phyloP scores from a whole-genome alignment of 2,113 vertebrate species.

The Piprites chloris region DNA sequence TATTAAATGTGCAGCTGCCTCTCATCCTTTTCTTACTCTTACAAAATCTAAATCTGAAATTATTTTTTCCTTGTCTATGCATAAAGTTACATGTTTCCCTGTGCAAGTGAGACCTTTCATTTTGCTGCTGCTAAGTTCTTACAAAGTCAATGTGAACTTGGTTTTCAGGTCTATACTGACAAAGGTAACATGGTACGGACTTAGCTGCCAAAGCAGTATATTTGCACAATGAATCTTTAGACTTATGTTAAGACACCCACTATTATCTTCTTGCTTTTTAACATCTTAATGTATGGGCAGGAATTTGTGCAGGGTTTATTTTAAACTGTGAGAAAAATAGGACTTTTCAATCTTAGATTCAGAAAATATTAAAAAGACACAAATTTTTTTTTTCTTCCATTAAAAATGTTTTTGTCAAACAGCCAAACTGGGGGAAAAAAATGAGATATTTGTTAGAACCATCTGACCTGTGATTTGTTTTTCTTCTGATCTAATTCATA shows the following conservation, averaged over 20 bases:
- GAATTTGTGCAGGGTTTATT: background rate
- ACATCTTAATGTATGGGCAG: background rate
- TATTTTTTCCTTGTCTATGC: background rate
- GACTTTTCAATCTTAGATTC: background rate
- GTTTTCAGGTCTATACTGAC: background rate
- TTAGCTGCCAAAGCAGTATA: background rate
- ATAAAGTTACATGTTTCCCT: background rate
- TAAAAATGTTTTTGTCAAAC: background rate
- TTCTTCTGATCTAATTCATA: background rate
- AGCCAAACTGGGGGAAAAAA: background rate
- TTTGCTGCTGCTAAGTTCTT: background rate
- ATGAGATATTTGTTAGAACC: background rate
- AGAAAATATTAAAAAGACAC: background rate
- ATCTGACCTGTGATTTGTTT: background rate
- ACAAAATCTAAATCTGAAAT: background rate
- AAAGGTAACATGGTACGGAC: background rate
- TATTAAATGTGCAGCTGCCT: background rate
- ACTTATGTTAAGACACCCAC: background rate
- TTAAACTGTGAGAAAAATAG: background rate
- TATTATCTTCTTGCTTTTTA: background rate
- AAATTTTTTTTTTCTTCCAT: background rate
- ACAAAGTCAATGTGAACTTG: rapidly evolving
- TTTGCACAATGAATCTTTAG: background rate
- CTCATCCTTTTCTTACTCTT: background rate
- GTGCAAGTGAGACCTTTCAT: background rate